Conservation (phyloP, 1,140 invertebrate genomes). For the Penaeus vannamei region DNA sequence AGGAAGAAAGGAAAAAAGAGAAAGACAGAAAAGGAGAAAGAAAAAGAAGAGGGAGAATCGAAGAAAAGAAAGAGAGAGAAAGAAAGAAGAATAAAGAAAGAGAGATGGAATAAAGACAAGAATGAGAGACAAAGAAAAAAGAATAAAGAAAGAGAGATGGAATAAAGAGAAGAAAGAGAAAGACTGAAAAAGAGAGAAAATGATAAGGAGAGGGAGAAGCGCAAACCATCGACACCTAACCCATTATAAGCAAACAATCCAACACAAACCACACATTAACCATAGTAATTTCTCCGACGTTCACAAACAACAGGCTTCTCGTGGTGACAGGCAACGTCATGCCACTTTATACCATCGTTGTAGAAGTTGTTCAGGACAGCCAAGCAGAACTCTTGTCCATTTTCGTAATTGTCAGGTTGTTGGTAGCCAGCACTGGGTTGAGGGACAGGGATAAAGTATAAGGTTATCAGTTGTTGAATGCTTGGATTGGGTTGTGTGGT, state of each 20-base stretch:
- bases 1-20: too few relatives aligned
- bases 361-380: constrained; percentile 88
- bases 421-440: constrained; percentile 80
- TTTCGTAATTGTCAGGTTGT: constrained; percentile 85
- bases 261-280: background rate
- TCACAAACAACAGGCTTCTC: constrained; percentile 37
- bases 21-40: too few relatives aligned
- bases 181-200: too few relatives aligned
- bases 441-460: background rate
- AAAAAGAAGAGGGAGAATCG: too few relatives aligned
- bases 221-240: background rate
- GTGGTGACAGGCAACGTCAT: constrained; percentile 79
- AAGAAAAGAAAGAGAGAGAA: too few relatives aligned
- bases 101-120: too few relatives aligned
- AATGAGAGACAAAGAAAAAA: too few relatives aligned
- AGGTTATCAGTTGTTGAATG: background rate
- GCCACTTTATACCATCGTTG: constrained; percentile 89
- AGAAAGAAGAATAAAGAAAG: too few relatives aligned
- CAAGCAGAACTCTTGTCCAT: constrained; percentile 81
- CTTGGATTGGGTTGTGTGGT: too few relatives aligned
- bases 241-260: background rate
- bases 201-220: too few relatives aligned
- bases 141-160: too few relatives aligned
- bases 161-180: too few relatives aligned
- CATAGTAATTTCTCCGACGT: background rate